Evolutionary conservation across 1,140 invertebrate genomes (phyloP), one percentile per base, ranked within the genome.

Genomic region (Cyrtorhinus lividipennis): DNA sequence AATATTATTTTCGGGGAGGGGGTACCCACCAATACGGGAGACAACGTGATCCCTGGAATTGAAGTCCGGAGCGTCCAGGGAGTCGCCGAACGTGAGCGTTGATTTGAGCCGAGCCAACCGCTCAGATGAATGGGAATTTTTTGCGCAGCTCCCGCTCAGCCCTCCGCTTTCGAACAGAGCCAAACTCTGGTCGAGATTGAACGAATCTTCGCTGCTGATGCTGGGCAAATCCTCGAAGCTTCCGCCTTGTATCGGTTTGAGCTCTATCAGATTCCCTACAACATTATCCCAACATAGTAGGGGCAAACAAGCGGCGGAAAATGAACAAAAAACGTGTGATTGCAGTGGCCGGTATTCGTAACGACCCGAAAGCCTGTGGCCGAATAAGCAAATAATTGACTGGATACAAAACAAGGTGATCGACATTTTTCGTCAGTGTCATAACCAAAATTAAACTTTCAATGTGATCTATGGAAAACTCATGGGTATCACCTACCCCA

Each of bases 61-160:
- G 46, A 66, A 59, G 45, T 67, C 64, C 22, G 59, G 46, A 18
- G 61, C 61, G 48, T 67, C 68, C 1, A 66, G 56, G 24, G 67
- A 67, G 22, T 67, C 65, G 18, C 65, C 66, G 24, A 70, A 70
- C 1, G 69, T 70, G 12, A 70, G 56, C 2, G 69, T 69, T 0
- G 68, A 69, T 58, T 69, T 70, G 2, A 70, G 64, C 48, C 68
- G 13, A 0, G 64, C 63, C 15, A 69, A 60, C 13, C 66, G 20
- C 58, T 67, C 66, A 12, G 53, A 58, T 13, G 56, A 27, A n/a
- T 20, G 12, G 2, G 60, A 13, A n/a, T 24, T 24, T 2, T 15
- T 57, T 53, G 1, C 23, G 56, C 18, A 12, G 27, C 56, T 24
- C 25, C 24, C 20, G 45, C 44, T 22, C 15, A 2, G 1, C 1